These are phyloP conservation scores for Caenorhabditis sinica DNA, from an alignment of 2,888 invertebrate species.

Conservation along the genomic window DNA sequence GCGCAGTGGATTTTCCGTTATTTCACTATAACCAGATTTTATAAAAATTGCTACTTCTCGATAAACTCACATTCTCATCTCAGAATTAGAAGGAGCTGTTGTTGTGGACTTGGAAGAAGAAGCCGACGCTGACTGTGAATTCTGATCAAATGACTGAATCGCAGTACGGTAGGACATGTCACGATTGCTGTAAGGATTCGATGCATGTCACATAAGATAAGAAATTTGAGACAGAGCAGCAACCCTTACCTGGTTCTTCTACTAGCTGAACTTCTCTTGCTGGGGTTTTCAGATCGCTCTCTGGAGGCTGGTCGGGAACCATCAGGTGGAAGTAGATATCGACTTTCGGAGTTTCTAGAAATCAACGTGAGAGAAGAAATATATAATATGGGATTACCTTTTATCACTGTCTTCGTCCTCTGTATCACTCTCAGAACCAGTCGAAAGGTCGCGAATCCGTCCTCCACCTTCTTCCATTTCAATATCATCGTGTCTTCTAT, in stretches of 20 bases:
- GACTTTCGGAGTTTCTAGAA: conserved; percentile 63
- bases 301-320: conserved; percentile 60
- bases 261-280: conserved; percentile 63
- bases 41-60: background rate
- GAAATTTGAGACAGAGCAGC: background rate
- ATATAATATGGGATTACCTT: background rate
- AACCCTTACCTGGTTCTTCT: conserved; percentile 42
- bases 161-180: conserved; percentile 67
- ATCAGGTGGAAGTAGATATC: conserved; percentile 66
- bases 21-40: conserved; percentile 34
- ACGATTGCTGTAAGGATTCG: conserved; percentile 45
- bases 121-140: conserved; percentile 52
- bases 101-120: conserved; percentile 64
- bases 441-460: conserved; percentile 36
- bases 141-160: conserved; percentile 63
- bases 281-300: conserved; percentile 63
- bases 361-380: background rate
- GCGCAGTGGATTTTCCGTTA: conserved; percentile 63
- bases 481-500: conserved; percentile 43
- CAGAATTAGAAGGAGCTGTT: conserved; percentile 47
- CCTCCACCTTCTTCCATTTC: conserved; percentile 67
- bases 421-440: conserved; percentile 56
- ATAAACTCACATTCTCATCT: conserved; percentile 56
- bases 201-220: conserved; percentile 12
- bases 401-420: conserved; percentile 65